These are phyloP conservation scores for Coilia nasus DNA, from an alignment of 2,797 vertebrate genomes.

Conservation along the genomic window DNA sequence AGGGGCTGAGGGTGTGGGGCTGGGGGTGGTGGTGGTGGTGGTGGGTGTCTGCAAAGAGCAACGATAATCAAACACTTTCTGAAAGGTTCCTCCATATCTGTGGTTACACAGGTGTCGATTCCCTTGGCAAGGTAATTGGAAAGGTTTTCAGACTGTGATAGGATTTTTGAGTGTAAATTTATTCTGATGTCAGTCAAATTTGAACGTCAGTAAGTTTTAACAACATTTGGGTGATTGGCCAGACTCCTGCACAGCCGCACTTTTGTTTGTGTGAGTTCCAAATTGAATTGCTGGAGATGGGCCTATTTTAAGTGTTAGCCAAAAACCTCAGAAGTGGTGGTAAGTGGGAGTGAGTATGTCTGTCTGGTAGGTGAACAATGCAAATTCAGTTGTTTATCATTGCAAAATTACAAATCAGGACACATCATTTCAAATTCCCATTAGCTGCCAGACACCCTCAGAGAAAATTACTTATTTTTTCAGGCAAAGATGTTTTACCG, in stretches of 20 bases:
- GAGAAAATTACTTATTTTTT: constrained; percentile 15
- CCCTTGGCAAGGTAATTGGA: not conserved
- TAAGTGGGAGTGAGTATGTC: not conserved
- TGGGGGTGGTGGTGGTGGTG: too few relatives aligned
- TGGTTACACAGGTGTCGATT: constrained; percentile 2
- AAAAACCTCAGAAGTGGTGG: not conserved
- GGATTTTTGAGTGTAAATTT: not conserved
- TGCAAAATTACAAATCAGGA: not conserved
- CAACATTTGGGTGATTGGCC: not conserved
- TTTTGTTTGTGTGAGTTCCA: not conserved
- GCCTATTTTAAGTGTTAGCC: not conserved
- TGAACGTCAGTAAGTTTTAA: not conserved
- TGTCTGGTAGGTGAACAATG: not conserved
- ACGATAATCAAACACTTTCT: constrained; percentile 14
- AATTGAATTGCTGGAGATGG: not conserved
- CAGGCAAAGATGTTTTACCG: not conserved
- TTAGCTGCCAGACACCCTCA: constrained; percentile 7
- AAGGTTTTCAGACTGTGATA: not conserved
- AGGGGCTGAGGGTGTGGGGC: not conserved
- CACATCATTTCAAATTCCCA: not conserved
- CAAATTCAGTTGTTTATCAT: constrained; percentile 4
- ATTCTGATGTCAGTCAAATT: not conserved
- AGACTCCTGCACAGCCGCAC: not conserved
- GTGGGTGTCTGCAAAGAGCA: not conserved
- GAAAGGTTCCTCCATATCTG: not conserved